Conservation (phyloP, 2,888 invertebrate species). For the Xanthorhoe spadicearia region DNA sequence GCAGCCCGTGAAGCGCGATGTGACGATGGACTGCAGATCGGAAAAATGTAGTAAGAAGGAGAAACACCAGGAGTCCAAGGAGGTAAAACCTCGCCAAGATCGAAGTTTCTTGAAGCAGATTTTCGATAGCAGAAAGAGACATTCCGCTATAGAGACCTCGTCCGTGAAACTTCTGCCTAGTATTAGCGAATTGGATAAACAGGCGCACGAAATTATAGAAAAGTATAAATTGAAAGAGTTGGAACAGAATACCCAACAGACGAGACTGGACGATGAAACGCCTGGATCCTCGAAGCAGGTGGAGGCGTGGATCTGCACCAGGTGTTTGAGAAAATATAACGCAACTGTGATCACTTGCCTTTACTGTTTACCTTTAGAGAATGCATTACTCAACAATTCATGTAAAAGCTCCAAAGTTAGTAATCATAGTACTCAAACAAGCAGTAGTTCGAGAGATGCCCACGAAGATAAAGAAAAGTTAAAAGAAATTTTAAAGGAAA, state of each 20-base stretch:
- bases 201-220: conserved; percentile 90
- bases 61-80: conserved; percentile 53
- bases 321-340: conserved; percentile 70
- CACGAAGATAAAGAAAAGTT: conserved; percentile 84
- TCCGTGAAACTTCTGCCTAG: conserved; percentile 87
- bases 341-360: conserved; percentile 62
- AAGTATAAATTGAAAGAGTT: conserved; percentile 67
- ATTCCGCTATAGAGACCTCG: conserved; percentile 64
- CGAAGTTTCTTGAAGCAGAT: conserved; percentile 83
- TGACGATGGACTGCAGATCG: conserved; percentile 52
- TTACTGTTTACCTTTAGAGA: conserved; percentile 56
- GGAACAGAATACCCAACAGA: conserved; percentile 23
- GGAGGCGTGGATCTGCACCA: conserved; percentile 69
- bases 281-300: conserved; percentile 40
- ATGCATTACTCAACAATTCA: conserved; percentile 33
- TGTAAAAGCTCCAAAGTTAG: conserved; percentile 42
- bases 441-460: conserved; percentile 42
- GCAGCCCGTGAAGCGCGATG: conserved; percentile 37
- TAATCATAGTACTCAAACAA: conserved; percentile 62
- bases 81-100: conserved; percentile 73
- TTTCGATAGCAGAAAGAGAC: conserved; percentile 75
- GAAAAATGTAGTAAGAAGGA: conserved; percentile 63
- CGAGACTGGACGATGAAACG: conserved; percentile 35
- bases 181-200: conserved; percentile 91
- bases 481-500: conserved; percentile 90